A percentile compares a stretch with the other conserved stretches of the same genome.
Evolutionary conservation across 1,140 invertebrate species (phyloP).

Genomic region (Spodoptera litura): DNA sequence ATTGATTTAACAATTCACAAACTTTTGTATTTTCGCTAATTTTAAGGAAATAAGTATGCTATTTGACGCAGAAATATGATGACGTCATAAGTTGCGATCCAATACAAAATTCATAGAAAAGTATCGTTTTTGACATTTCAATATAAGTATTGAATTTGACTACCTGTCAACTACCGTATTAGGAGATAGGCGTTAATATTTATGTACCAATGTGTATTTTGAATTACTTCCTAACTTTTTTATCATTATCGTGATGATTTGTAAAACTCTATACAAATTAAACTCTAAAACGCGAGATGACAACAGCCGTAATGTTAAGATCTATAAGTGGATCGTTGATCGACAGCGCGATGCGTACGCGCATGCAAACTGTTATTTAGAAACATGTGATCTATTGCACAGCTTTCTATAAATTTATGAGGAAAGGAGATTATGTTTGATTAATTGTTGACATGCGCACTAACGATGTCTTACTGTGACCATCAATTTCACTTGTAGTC

Average conservation of each 20-base stretch:
- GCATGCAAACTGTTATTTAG: neutral
- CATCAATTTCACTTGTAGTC: neutral
- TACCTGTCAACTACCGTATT: too few species aligned
- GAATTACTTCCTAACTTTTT: neutral
- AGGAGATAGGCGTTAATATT: too few species aligned
- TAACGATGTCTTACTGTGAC: neutral
- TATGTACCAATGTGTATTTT: neutral
- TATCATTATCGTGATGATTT: too few species aligned
- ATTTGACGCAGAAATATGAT: too few species aligned
- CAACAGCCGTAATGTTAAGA: conserved; percentile 4
- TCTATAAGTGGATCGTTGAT: conserved; percentile 20
- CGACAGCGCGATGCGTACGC: conserved; percentile 25
- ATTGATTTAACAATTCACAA: too few species aligned
- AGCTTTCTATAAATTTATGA: conserved; percentile 26
- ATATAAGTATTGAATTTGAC: too few species aligned
- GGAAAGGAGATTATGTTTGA: conserved; percentile 24
- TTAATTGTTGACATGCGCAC: neutral
- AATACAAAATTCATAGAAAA: too few species aligned
- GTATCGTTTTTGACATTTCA: too few species aligned
- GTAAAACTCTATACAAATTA: neutral
- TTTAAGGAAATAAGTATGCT: too few species aligned
- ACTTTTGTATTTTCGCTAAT: too few species aligned
- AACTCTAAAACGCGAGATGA: neutral
- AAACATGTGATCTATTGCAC: conserved; percentile 4
- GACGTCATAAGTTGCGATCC: too few species aligned